These are phyloP conservation scores for Drosophila repleta DNA, from an alignment of 1,140 invertebrate genomes.

Conservation along the genomic window DNA sequence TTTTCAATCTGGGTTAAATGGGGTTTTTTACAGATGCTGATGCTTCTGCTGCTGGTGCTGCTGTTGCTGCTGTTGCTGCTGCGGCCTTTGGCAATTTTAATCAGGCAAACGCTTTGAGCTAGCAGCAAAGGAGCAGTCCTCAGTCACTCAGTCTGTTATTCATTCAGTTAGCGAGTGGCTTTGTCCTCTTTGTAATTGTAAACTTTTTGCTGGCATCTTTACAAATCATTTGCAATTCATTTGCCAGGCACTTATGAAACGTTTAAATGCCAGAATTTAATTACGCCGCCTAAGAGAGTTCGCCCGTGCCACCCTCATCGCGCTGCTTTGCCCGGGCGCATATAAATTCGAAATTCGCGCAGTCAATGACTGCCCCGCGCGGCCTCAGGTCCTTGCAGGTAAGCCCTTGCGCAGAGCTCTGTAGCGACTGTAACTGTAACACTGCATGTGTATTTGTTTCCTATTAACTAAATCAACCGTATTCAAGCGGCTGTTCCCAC, in stretches of 20 bases:
- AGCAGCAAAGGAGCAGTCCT: slow-evolving; percentile 29
- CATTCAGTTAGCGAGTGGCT: slow-evolving; percentile 11
- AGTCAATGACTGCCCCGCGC: slow-evolving; percentile 42
- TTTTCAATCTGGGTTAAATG: slow-evolving; percentile 82
- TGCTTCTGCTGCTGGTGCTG: neutral
- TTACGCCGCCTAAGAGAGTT: slow-evolving; percentile 30
- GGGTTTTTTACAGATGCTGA: slow-evolving; percentile 46
- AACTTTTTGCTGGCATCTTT: slow-evolving; percentile 59
- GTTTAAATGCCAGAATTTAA: slow-evolving; percentile 74
- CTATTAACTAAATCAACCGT: slow-evolving; percentile 70
- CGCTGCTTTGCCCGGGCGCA: slow-evolving; percentile 9
- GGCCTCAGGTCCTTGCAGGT: neutral
- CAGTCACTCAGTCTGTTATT: slow-evolving; percentile 17
- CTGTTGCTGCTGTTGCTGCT: slow-evolving; percentile 22
- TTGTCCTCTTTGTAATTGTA: slow-evolving; percentile 35
- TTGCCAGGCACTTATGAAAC: slow-evolving; percentile 67
- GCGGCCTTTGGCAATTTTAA: slow-evolving; percentile 63
- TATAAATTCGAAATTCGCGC: slow-evolving; percentile 28
- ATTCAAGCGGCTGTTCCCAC: slow-evolving; percentile 55
- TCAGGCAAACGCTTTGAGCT: slow-evolving; percentile 70
- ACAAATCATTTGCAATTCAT: slow-evolving; percentile 78
- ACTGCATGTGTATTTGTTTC: slow-evolving; percentile 60
- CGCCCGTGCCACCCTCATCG: neutral
- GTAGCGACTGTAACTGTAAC: slow-evolving; percentile 12
- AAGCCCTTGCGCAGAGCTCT: slow-evolving; percentile 1